Conservation (phyloP, 1,140 invertebrate genomes). For the Drosophila bocki region DNA sequence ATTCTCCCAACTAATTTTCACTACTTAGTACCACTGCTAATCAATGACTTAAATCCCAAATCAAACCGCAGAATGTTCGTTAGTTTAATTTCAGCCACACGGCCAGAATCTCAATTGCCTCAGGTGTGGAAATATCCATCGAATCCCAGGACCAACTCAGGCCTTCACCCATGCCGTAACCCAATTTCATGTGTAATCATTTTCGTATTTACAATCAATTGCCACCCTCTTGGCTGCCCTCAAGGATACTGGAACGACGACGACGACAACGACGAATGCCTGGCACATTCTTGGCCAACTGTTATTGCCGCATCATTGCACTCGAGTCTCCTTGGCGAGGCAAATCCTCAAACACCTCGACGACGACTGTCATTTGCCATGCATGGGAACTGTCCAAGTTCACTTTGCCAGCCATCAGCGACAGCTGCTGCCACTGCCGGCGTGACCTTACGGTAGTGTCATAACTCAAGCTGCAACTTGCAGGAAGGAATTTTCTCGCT, state of each 20-base stretch:
- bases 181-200: slow-evolving; percentile 46
- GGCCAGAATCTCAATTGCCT: neutral
- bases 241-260: neutral
- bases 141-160: neutral
- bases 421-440: slow-evolving; percentile 55
- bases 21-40: neutral
- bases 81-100: slow-evolving; percentile 2
- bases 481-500: slow-evolving; percentile 3
- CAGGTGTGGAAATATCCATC: neutral
- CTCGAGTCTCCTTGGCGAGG: slow-evolving; percentile 23
- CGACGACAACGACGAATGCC: slow-evolving; percentile 7
- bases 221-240: slow-evolving; percentile 24
- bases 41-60: neutral
- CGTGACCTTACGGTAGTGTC: slow-evolving; percentile 69
- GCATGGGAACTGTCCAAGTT: slow-evolving; percentile 53
- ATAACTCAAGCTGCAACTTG: slow-evolving; percentile 63
- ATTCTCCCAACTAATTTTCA: neutral
- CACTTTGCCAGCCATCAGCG: slow-evolving; percentile 42
- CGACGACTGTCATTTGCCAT: slow-evolving; percentile 66
- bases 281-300: slow-evolving; percentile 53
- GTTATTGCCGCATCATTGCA: slow-evolving; percentile 67
- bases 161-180: neutral
- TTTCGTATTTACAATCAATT: slow-evolving; percentile 54
- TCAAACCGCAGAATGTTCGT: slow-evolving; percentile 14
- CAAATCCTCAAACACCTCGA: slow-evolving; percentile 59